Percentiles rank a stretch among this genome's conserved stretches.
phyloP scores from a whole-genome alignment of 2,797 vertebrate genomes.

The Scleropages formosus region DNA sequence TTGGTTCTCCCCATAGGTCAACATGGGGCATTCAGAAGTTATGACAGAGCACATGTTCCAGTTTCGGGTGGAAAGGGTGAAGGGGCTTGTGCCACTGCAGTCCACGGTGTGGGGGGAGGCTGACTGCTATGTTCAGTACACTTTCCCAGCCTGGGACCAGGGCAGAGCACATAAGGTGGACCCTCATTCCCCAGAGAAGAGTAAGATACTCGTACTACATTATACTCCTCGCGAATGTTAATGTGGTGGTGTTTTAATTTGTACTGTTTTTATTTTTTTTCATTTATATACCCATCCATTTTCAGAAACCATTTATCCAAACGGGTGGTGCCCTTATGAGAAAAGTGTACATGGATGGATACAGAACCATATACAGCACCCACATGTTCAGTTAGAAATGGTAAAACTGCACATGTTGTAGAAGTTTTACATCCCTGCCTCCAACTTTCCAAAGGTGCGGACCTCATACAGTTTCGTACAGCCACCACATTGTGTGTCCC shows the following conservation, averaged over 20 bases:
- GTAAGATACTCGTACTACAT: slow-evolving; percentile 66
- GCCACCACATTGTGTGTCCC: slow-evolving; percentile 84
- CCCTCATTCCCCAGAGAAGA: slow-evolving; percentile 60
- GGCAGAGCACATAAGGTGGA: slow-evolving; percentile 46
- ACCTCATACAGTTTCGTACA: slow-evolving; percentile 79
- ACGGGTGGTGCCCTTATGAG: background rate
- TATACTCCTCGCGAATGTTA: background rate
- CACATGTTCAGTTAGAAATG: background rate
- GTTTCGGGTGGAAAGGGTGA: slow-evolving; percentile 76
- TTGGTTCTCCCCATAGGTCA: slow-evolving; percentile 48
- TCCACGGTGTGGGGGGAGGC: slow-evolving; percentile 95
- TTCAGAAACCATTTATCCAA: too few species aligned
- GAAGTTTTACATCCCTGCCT: background rate
- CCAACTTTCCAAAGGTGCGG: slow-evolving; percentile 51
- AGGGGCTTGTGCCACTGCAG: slow-evolving; percentile 83
- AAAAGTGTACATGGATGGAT: background rate
- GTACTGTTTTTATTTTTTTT: background rate
- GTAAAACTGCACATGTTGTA: background rate
- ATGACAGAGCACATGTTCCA: slow-evolving; percentile 85
- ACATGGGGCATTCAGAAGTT: slow-evolving; percentile 31
- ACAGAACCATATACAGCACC: background rate
- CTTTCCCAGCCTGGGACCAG: slow-evolving; percentile 77
- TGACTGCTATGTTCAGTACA: slow-evolving; percentile 92
- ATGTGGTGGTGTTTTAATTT: background rate
- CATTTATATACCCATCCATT: background rate